Percentiles rank a stretch among this genome's conserved stretches.
phyloP scores from a whole-genome alignment of 2,113 vertebrate genomes.

The Aythya baeri region DNA sequence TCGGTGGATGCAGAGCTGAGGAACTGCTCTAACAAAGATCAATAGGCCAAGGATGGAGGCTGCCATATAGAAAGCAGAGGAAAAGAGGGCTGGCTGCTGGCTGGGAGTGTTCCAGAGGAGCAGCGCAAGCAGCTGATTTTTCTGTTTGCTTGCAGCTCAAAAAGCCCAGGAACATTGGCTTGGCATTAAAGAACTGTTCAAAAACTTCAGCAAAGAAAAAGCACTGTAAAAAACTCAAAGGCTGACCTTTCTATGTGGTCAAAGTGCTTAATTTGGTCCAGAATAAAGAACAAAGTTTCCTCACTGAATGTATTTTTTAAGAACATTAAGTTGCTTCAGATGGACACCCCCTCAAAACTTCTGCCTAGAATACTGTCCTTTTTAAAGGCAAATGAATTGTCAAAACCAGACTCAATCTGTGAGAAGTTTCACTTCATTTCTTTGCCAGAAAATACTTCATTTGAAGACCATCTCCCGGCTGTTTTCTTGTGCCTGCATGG shows the following conservation, averaged over 20 bases:
- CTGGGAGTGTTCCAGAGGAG: neutral
- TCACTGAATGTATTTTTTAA: neutral
- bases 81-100: neutral
- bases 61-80: neutral
- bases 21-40: accelerated
- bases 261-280: neutral
- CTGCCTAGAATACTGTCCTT: neutral
- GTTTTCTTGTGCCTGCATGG: accelerated
- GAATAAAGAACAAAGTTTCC: neutral
- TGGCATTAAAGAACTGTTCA: neutral
- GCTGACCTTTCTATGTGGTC: neutral
- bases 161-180: neutral
- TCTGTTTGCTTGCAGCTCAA: neutral
- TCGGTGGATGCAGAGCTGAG: neutral
- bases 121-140: neutral
- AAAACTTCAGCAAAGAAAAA: neutral
- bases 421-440: neutral
- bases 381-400: neutral
- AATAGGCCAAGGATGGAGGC: accelerated
- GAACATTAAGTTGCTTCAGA: neutral
- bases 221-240: neutral
- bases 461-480: neutral
- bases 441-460: neutral
- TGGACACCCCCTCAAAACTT: neutral
- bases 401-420: neutral